phyloP scores from a whole-genome alignment of 2,888 invertebrate species.

The Rhyacophila evoluta region DNA sequence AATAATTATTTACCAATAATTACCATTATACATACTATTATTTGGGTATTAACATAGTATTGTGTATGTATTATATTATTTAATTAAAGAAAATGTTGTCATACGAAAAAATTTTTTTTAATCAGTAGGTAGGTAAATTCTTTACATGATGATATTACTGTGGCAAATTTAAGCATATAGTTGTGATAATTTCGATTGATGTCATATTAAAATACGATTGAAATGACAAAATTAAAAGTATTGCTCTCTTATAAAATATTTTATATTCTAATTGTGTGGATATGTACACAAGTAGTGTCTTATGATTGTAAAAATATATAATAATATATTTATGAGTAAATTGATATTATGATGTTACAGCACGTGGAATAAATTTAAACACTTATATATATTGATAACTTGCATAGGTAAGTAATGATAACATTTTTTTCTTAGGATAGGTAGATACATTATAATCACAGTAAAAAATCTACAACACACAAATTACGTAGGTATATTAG shows the following conservation, averaged over 20 bases:
- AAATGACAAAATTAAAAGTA: neutral
- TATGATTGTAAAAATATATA: neutral
- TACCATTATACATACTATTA: no score
- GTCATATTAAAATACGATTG: neutral
- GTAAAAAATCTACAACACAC: slow-evolving; percentile 47
- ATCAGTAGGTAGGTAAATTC: no score
- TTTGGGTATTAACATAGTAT: no score
- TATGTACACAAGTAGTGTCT: neutral
- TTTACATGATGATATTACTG: no score
- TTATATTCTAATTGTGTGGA: neutral
- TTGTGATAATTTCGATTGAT: no score
- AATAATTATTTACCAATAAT: no score
- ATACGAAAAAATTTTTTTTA: no score
- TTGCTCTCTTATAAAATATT: slow-evolving; percentile 6
- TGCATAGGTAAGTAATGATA: slow-evolving; percentile 11
- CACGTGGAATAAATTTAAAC: neutral
- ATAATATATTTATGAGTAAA: neutral
- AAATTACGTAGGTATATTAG: slow-evolving; percentile 1
- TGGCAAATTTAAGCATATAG: no score
- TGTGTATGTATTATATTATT: no score
- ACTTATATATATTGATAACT: neutral
- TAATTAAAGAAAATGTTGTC: no score
- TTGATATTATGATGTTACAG: neutral
- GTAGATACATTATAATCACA: slow-evolving; percentile 34
- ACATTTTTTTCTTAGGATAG: slow-evolving; percentile 28